These are phyloP conservation scores for Acrobasis suavella DNA, from an alignment of 2,888 invertebrate genomes.

Conservation along the genomic window DNA sequence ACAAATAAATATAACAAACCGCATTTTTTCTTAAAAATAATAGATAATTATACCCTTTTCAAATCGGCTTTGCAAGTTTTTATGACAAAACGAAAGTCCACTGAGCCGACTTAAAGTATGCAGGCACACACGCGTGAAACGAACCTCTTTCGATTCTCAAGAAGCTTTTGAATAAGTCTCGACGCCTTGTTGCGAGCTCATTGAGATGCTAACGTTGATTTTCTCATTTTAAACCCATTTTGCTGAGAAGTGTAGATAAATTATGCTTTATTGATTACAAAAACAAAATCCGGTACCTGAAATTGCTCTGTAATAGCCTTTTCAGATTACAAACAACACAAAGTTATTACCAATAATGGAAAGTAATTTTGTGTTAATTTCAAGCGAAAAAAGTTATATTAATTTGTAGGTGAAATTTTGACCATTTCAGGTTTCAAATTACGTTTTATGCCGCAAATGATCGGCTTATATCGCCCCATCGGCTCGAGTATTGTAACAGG, in stretches of 20 bases:
- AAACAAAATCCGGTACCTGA: constrained; percentile 7
- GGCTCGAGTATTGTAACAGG: constrained; percentile 69
- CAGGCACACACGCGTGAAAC: constrained; percentile 57
- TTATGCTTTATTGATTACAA: constrained; percentile 18
- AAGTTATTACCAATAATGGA: constrained; percentile 1
- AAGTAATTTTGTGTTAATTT: constrained; percentile 14
- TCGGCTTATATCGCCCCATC: constrained; percentile 73
- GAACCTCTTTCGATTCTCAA: constrained; percentile 52
- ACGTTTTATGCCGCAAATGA: constrained; percentile 68
- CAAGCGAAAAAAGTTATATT: constrained; percentile 7
- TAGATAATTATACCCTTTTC: constrained; percentile 40
- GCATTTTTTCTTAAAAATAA: no score
- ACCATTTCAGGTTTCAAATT: constrained; percentile 38
- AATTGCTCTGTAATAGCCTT: constrained; percentile 7
- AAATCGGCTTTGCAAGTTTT: constrained; percentile 52
- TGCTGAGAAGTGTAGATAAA: constrained; percentile 31
- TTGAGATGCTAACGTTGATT: constrained; percentile 53
- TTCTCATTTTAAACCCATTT: constrained; percentile 49
- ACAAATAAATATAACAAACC: no score
- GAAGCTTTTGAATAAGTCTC: constrained; percentile 42
- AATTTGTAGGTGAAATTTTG: constrained; percentile 15
- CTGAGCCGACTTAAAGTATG: constrained; percentile 33
- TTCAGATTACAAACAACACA: constrained; percentile 5
- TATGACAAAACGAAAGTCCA: constrained; percentile 41
- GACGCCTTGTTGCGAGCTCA: constrained; percentile 48